Conservation (phyloP, 2,888 invertebrate genomes). For the Philopedon plagiatum region DNA sequence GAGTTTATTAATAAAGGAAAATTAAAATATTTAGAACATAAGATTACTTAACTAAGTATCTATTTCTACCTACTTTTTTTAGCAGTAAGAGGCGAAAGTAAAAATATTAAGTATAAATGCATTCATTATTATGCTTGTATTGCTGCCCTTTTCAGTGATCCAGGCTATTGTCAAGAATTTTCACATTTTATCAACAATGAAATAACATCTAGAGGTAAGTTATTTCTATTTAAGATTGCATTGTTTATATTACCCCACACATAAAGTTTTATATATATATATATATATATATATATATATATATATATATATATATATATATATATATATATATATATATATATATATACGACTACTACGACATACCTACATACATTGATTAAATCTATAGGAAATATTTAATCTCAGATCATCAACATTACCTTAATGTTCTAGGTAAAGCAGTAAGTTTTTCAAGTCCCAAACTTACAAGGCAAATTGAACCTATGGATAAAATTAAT, state of each 20-base stretch:
- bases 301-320: no score
- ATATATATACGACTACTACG: no score
- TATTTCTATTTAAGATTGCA: no score
- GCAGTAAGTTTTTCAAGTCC: background rate
- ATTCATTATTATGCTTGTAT: constrained; percentile 81
- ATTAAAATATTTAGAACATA: no score
- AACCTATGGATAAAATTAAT: constrained; percentile 35
- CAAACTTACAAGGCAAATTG: constrained; percentile 31
- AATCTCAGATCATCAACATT: no score
- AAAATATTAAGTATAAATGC: constrained; percentile 68
- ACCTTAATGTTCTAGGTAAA: constrained; percentile 46
- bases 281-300: no score
- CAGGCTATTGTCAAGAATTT: constrained; percentile 76
- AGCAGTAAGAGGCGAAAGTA: constrained; percentile 40
- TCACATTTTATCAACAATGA: constrained; percentile 72
- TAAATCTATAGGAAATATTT: no score
- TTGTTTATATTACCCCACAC: no score
- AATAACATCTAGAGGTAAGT: constrained; percentile 54
- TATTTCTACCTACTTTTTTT: constrained; percentile 29
- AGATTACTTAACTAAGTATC: no score
- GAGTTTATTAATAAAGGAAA: no score
- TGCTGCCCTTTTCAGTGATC: constrained; percentile 79
- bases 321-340: no score
- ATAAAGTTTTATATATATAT: background rate
- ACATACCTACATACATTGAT: no score